Evolutionary conservation across 2,797 vertebrate genomes (phyloP).

Genomic region (Sciurus carolinensis): DNA sequence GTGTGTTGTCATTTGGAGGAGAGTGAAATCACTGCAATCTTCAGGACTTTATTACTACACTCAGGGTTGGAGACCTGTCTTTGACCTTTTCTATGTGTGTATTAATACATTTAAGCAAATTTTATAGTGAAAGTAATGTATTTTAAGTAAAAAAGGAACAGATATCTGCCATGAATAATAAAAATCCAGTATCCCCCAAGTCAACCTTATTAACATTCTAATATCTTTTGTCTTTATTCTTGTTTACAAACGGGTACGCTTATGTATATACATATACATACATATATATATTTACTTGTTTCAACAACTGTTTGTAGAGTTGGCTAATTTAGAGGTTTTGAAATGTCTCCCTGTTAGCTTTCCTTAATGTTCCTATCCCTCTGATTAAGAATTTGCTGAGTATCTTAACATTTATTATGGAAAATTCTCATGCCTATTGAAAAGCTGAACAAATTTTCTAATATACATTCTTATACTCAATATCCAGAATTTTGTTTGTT

Average conservation of each 20-base stretch:
- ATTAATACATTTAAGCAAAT: neutral
- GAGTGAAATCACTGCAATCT: neutral
- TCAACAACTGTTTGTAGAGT: neutral
- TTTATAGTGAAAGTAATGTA: slow-evolving; percentile 26
- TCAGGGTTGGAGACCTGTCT: neutral
- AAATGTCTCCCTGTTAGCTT: slow-evolving; percentile 39
- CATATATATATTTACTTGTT: neutral
- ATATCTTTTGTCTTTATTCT: slow-evolving; percentile 29
- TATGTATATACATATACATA: neutral
- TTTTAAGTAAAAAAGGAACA: slow-evolving; percentile 47
- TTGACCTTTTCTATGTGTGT: neutral
- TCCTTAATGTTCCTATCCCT: neutral
- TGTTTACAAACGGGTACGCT: neutral
- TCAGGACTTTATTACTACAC: neutral
- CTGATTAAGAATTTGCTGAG: slow-evolving; percentile 37
- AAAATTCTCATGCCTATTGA: slow-evolving; percentile 12
- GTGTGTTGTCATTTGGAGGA: neutral
- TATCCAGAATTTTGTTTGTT: neutral
- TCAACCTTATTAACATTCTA: neutral
- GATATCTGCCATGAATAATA: neutral
- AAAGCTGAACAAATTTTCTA: slow-evolving; percentile 42
- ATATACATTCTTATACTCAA: neutral
- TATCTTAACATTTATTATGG: neutral
- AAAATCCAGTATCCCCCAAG: neutral
- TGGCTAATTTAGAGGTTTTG: slow-evolving; percentile 3